Evolutionary conservation across 2,888 invertebrate genomes (phyloP), one percentile per base, ranked within the genome.

Genomic region (Cactoblastis cactorum): DNA sequence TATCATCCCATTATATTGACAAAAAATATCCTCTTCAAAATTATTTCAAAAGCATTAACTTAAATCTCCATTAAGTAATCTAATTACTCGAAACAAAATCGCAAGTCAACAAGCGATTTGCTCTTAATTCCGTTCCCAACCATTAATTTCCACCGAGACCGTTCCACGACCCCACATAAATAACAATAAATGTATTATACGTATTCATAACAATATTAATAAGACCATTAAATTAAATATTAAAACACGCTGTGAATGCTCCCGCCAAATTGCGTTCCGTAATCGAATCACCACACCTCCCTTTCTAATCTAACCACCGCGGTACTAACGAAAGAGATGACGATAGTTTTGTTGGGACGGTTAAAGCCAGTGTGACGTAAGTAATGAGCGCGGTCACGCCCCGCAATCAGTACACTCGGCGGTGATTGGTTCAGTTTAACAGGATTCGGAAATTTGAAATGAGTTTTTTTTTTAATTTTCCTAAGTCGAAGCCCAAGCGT

Each of bases 151-250:
- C 17, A 43, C 52, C 57, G 12, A 60, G 61, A 71, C 78, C 84
- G 85, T 87, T 84, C 80, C 61, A 66, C 59, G 68, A 75, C 78
- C 75, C 70, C 67, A 47, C 76, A 80, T 80, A 83, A 85, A 83
- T 80, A 72, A 66, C 67, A 60, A 69, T 79, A 82, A 28, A 81
- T 65, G 68, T 62, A 75, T 77, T 76, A 67, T 74, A 80, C 72
- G 78, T 82, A 83, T 82, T 84, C 82, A 84, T 81, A 85, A 83
- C 79, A 81, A 81, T 62, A 61, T 73, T 82, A 79, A 80, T 83
- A 79, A 71, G 68, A 72, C 77, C 77, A 83, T 83, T 77, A 85
- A 81, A 83, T 87, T 84, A 86, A 89, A 88, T 85, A 84, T 80
- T 57, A 84, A 84, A 83, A 80, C 69, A 69, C 77, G 33, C 49